phyloP scores from a whole-genome alignment of 2,113 vertebrate genomes.

The Pomatorhinus ruficollis region DNA sequence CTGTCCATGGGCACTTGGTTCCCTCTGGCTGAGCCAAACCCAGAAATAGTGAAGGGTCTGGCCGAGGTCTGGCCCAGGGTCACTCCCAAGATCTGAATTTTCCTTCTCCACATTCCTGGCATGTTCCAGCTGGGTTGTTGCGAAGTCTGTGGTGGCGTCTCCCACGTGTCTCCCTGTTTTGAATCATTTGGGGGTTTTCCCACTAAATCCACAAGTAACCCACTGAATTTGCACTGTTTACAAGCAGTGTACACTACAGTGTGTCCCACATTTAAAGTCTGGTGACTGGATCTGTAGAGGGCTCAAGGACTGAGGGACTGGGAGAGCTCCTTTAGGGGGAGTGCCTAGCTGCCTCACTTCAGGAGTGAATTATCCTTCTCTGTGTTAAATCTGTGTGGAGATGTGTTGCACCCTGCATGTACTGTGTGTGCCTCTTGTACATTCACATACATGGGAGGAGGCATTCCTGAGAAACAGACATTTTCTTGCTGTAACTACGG shows the following conservation, averaged over 20 bases:
- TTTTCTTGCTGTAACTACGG: not conserved
- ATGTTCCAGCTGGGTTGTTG: not conserved
- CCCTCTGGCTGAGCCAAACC: not conserved
- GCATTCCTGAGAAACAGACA: not conserved
- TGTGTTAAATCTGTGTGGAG: not conserved
- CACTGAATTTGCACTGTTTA: not conserved
- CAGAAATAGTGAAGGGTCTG: not conserved
- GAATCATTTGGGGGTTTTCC: not conserved
- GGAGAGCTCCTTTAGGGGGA: not conserved
- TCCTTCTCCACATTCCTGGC: not conserved
- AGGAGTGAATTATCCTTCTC: not conserved
- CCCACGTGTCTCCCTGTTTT: not conserved
- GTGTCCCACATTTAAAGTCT: accelerated
- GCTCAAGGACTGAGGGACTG: not conserved
- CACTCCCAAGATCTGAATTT: not conserved
- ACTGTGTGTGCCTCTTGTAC: accelerated
- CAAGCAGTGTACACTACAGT: not conserved
- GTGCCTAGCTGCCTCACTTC: not conserved
- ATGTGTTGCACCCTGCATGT: accelerated
- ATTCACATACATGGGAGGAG: accelerated
- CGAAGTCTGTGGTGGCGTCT: not conserved
- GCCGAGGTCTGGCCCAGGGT: not conserved
- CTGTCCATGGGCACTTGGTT: accelerated
- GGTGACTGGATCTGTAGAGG: not conserved
- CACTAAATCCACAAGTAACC: not conserved